These are phyloP conservation scores for Deroptyus accipitrinus DNA, from an alignment of 2,113 vertebrate genomes.

Conservation along the genomic window DNA sequence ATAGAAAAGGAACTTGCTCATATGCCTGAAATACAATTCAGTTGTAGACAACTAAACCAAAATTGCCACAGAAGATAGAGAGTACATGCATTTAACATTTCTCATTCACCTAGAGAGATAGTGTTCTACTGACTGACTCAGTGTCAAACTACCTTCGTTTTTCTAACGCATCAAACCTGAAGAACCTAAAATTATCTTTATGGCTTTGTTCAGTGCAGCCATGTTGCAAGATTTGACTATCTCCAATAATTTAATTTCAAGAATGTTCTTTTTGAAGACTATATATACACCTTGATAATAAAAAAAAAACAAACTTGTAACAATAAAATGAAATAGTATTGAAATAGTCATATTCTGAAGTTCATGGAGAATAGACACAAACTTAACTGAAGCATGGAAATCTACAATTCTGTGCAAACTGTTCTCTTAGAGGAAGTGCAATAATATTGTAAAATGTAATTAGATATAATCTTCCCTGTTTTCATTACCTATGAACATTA, in stretches of 20 bases:
- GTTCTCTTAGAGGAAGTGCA: constrained; percentile 18
- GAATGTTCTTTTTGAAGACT: neutral
- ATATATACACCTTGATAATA: neutral
- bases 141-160: neutral
- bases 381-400: neutral
- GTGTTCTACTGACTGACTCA: neutral
- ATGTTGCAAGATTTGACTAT: neutral
- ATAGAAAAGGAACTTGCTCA: neutral
- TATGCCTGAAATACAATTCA: neutral
- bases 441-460: constrained; percentile 64
- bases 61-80: neutral
- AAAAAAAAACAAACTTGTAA: neutral
- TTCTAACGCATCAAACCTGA: neutral
- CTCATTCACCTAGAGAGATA: neutral
- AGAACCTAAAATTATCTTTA: neutral
- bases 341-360: neutral
- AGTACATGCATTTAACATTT: neutral
- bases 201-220: neutral
- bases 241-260: neutral
- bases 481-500: constrained; percentile 75
- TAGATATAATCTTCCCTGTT: constrained; percentile 67
- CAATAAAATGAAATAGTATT: neutral
- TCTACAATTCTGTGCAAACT: constrained; percentile 38
- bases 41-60: neutral
- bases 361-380: neutral